phyloP scores from a whole-genome alignment of 2,888 invertebrate species.

The Campaea margaritaria region DNA sequence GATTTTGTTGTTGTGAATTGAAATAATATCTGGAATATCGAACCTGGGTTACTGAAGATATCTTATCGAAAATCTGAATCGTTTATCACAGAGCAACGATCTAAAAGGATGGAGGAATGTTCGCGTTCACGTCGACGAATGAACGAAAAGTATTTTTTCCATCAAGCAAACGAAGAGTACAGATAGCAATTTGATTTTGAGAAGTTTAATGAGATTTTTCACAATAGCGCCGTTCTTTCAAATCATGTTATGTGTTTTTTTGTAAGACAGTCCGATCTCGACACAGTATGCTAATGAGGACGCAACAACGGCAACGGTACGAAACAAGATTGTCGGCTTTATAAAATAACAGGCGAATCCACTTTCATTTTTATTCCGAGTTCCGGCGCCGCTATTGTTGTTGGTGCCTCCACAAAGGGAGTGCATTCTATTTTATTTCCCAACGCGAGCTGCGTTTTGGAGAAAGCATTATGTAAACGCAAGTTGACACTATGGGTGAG shows the following conservation, averaged over 20 bases:
- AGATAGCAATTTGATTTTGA: conserved; percentile 11
- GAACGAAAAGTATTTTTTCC: background rate
- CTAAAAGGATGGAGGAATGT: background rate
- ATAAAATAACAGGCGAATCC: conserved; percentile 81
- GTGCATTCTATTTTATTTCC: conserved; percentile 63
- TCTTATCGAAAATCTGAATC: background rate
- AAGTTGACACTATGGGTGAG: conserved; percentile 25
- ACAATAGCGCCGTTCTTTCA: conserved; percentile 41
- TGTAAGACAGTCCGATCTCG: conserved; percentile 42
- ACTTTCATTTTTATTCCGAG: conserved; percentile 82
- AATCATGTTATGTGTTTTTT: conserved; percentile 56
- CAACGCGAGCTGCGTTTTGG: conserved; percentile 55
- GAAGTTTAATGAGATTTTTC: conserved; percentile 16
- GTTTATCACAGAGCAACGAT: background rate
- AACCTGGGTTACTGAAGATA: background rate
- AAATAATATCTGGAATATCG: too few relatives aligned
- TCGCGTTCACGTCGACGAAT: background rate
- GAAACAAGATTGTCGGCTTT: conserved; percentile 79
- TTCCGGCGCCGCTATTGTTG: conserved; percentile 77
- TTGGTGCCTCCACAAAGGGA: conserved; percentile 64
- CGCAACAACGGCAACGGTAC: conserved; percentile 54
- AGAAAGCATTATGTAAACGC: conserved; percentile 56
- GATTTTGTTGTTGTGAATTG: too few relatives aligned
- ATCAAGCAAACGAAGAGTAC: conserved; percentile 4
- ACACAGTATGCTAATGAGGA: conserved; percentile 69